Conservation (phyloP, 2,113 vertebrate species). For the Aplodontia rufa region DNA sequence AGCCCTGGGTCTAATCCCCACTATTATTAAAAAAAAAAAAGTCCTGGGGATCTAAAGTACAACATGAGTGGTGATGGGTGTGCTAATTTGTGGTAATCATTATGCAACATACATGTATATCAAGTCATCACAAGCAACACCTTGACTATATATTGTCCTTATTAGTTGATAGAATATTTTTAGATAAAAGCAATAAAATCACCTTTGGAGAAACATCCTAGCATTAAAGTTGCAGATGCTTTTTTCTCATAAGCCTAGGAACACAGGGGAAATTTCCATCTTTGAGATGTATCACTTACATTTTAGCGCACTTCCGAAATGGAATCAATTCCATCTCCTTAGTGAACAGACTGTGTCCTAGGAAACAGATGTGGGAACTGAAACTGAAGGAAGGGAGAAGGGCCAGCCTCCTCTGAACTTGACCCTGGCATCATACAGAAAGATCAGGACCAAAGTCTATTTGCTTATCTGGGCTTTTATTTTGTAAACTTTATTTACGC, state of each 20-base stretch:
- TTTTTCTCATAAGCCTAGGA: background rate
- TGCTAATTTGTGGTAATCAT: background rate
- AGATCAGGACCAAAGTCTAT: conserved; percentile 4
- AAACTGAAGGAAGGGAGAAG: background rate
- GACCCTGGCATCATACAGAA: background rate
- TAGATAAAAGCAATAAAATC: background rate
- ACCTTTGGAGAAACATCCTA: background rate
- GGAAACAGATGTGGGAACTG: background rate
- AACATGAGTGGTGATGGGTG: background rate
- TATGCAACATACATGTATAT: background rate
- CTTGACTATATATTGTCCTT: background rate
- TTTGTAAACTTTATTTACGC: conserved; percentile 25
- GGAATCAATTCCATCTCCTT: background rate
- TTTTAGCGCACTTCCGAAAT: background rate
- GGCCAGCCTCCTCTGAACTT: background rate
- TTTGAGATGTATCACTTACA: background rate
- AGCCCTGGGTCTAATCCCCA: background rate
- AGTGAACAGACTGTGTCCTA: background rate
- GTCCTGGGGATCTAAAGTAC: background rate
- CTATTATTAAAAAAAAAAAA: too few relatives aligned
- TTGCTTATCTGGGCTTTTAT: conserved; percentile 18
- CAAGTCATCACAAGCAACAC: background rate
- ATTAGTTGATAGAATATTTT: background rate
- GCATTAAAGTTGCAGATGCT: background rate
- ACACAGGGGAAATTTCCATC: background rate